Conservation (phyloP, 64 coral and sea anemone genomes). For the Pachyseris speciosa region DNA sequence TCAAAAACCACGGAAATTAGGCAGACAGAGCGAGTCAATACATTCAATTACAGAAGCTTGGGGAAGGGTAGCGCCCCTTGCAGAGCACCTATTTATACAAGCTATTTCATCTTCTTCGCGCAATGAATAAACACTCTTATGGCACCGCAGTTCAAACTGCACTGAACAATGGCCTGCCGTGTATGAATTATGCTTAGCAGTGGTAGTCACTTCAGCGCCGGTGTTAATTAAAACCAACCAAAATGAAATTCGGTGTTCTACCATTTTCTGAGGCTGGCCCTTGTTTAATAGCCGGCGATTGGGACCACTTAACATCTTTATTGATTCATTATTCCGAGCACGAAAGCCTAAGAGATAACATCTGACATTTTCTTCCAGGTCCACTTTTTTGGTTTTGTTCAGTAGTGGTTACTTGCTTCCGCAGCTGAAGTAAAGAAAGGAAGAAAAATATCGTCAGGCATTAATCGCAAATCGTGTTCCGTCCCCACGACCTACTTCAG, state of each 20-base stretch:
- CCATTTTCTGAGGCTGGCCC: neutral
- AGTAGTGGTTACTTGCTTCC: conserved; percentile 9
- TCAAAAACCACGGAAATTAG: conserved; percentile 84
- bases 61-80: neutral
- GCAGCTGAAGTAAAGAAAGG: neutral
- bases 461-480: conserved; percentile 3
- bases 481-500: conserved; percentile 39
- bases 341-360: conserved; percentile 22
- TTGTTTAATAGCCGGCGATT: conserved; percentile 11
- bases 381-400: neutral
- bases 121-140: conserved; percentile 29
- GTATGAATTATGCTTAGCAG: conserved; percentile 47
- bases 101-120: conserved; percentile 26
- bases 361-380: conserved; percentile 12
- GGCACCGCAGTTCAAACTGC: conserved; percentile 18
- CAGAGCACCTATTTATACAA: conserved; percentile 48
- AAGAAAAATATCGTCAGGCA: conserved; percentile 25
- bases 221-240: conserved; percentile 32
- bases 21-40: conserved; percentile 65
- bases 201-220: conserved; percentile 33
- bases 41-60: conserved; percentile 69
- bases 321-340: conserved; percentile 21
- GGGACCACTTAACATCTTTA: conserved; percentile 30
- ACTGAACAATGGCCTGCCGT: conserved; percentile 35
- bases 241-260: conserved; percentile 27